Conservation (phyloP, 2,797 vertebrate genomes). For the Rousettus madagascariensis region DNA sequence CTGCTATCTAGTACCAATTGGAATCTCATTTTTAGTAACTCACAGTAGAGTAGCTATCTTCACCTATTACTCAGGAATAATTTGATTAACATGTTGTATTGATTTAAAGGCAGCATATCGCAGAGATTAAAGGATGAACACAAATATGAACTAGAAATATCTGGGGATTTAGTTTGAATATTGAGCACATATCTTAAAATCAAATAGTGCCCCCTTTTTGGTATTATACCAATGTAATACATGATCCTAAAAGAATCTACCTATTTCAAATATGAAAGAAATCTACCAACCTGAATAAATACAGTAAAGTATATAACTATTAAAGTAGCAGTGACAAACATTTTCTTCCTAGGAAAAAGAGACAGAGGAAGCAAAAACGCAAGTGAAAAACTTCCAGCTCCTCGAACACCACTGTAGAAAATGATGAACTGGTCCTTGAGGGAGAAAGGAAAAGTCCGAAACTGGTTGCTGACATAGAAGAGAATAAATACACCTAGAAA, state of each 20-base stretch:
- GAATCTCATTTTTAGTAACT: neutral
- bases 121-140: neutral
- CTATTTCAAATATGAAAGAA: slow-evolving; percentile 52
- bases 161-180: neutral
- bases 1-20: neutral
- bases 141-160: neutral
- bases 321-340: slow-evolving; percentile 95
- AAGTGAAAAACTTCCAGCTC: slow-evolving; percentile 95
- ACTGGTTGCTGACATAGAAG: slow-evolving; percentile 95
- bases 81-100: neutral
- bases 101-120: neutral
- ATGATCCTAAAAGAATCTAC: neutral
- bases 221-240: neutral
- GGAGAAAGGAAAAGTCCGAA: slow-evolving; percentile 94
- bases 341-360: slow-evolving; percentile 89
- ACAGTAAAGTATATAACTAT: slow-evolving; percentile 95
- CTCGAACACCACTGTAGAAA: slow-evolving; percentile 95
- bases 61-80: neutral
- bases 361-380: slow-evolving; percentile 92
- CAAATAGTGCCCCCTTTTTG: neutral
- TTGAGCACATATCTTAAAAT: neutral
- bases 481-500: slow-evolving; percentile 92
- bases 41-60: neutral
- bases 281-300: slow-evolving; percentile 92
- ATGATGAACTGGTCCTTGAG: slow-evolving; percentile 95